Base-by-base conservation (phyloP, 2,888 invertebrate species). In the Habroteleia sp. region DNA sequence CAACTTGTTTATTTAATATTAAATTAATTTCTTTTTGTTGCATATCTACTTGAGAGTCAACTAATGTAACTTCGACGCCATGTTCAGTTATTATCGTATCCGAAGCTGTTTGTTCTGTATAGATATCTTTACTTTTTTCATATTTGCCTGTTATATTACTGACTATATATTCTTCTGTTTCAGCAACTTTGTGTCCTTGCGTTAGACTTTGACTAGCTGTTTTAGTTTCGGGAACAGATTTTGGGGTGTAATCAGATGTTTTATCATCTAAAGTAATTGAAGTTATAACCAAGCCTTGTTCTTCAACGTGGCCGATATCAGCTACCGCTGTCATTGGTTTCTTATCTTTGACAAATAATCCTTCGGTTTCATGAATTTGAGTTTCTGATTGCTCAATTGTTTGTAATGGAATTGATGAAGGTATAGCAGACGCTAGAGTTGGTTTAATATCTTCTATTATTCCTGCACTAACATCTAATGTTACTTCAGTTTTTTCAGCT, bases 351-450 rank as follows among this genome's bases (percentile, higher is more conserved):
- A 35, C 17, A 0, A 87, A 79, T 10, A 78, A 81, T 42, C 83
- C 87, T 89, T 93, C 93, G 73, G 89, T 90, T 89, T 94, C 93
- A 72, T 90, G 91, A 16, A 84, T 84, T 74, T 91, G 88, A 8
- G 91, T 89, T 80, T 92, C 91, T 37, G 89, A 90, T 33, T 90
- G 89, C 16, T 91, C 82, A 20, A 93, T 73, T 81, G 92, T 90
- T 82, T 91, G 91, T 60, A 90, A 85, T 29, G 91, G 89, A 41
- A 91, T 88, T 77, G 91, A 91, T 65, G 90, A 89, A 17, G 91
- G 62, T n/a, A 83, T 87, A 1, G 93, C 93, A 46, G 86, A 89
- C 73, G 88, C 89, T 13, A 84, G 77, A 79, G 42, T 71, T 10
- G 82, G 80, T 68, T 80, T 80, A 0, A 71, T 11, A 4, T 83